Evolutionary conservation across 2,113 vertebrate genomes (phyloP).

Genomic region (Polypterus bichir): DNA sequence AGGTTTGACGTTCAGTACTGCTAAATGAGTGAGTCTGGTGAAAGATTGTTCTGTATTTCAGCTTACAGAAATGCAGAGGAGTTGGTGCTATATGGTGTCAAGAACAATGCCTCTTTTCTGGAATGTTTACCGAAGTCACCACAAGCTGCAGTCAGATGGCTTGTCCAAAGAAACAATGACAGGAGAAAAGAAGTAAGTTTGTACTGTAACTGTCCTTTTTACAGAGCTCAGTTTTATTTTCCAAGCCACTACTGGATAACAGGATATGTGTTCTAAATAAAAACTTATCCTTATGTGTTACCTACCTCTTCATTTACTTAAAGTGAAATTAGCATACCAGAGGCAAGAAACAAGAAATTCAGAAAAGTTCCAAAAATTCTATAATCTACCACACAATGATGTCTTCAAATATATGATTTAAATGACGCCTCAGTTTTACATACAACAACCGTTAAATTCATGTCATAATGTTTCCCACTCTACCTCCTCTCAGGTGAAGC

Average conservation of each 20-base stretch:
- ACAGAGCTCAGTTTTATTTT: neutral
- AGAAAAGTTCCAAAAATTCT: neutral
- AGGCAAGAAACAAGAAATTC: neutral
- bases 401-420: neutral
- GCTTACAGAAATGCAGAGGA: constrained; percentile 90
- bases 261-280: no score
- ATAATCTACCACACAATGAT: neutral
- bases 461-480: neutral
- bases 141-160: constrained; percentile 83
- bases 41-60: constrained; percentile 28
- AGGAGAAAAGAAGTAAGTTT: constrained; percentile 84
- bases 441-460: neutral
- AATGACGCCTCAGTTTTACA: neutral
- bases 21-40: neutral
- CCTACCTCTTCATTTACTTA: no score
- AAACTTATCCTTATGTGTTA: no score
- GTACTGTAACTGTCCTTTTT: neutral
- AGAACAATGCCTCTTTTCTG: constrained; percentile 93
- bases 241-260: neutral
- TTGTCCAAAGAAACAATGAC: constrained; percentile 89
- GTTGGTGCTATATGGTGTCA: constrained; percentile 82
- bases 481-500: constrained; percentile 61
- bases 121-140: constrained; percentile 88
- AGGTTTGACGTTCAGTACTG: no score
- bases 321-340: no score